These are phyloP conservation scores for Harmothoe impar DNA, from an alignment of 2,888 invertebrate genomes.

Conservation along the genomic window DNA sequence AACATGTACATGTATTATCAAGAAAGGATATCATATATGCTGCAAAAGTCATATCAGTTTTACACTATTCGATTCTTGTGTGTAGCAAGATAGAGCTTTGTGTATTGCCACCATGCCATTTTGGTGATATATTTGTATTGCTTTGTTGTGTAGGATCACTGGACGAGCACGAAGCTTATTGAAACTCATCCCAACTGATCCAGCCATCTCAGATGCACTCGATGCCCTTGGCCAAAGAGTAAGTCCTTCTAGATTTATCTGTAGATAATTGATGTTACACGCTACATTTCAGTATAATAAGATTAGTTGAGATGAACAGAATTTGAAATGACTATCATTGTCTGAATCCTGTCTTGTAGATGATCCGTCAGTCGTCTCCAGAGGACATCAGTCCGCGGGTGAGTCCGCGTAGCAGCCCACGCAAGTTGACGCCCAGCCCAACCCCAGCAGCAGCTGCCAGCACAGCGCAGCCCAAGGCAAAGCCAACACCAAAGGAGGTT, in stretches of 20 bases:
- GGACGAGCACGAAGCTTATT: slow-evolving; percentile 83
- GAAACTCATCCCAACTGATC: slow-evolving; percentile 85
- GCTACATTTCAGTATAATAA: background rate
- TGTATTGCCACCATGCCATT: no score
- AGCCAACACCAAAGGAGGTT: slow-evolving; percentile 76
- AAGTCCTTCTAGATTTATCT: slow-evolving; percentile 53
- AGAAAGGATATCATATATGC: no score
- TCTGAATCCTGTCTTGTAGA: background rate
- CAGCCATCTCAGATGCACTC: slow-evolving; percentile 83
- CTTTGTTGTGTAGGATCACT: slow-evolving; percentile 79
- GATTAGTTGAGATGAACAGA: no score
- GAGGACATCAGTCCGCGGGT: slow-evolving; percentile 77
- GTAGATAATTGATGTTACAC: background rate
- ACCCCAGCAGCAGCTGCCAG: slow-evolving; percentile 68
- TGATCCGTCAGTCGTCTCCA: slow-evolving; percentile 59
- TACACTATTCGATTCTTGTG: no score
- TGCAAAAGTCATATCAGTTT: no score
- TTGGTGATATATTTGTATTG: background rate
- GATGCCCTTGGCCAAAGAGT: slow-evolving; percentile 83
- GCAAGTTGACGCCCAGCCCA: slow-evolving; percentile 72
- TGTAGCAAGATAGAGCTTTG: no score
- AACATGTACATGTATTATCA: no score
- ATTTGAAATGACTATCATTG: no score
- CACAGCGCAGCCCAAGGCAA: slow-evolving; percentile 47
- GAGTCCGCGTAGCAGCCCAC: slow-evolving; percentile 80